These are phyloP conservation scores for Clupea harengus DNA, from an alignment of 2,113 vertebrate species.

Conservation along the genomic window DNA sequence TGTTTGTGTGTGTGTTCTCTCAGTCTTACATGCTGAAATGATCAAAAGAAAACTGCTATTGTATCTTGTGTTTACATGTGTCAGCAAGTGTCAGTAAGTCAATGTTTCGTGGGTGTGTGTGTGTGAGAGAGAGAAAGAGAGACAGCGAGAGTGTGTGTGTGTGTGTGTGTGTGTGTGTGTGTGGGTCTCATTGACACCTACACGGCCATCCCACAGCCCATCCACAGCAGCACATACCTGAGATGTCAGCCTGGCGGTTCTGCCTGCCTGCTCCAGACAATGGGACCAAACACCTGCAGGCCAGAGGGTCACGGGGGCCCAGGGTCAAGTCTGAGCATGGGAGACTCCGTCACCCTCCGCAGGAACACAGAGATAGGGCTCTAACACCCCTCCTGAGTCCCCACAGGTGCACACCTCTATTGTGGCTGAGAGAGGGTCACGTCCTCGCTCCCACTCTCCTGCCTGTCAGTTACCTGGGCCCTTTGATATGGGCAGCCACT, in stretches of 20 bases:
- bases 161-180: background rate
- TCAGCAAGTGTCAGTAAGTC: background rate
- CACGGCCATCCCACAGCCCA: slow-evolving; percentile 35
- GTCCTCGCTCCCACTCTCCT: slow-evolving; percentile 31
- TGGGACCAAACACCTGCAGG: slow-evolving; percentile 44
- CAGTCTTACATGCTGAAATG: background rate
- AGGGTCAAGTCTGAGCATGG: slow-evolving; percentile 48
- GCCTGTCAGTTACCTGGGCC: slow-evolving; percentile 51
- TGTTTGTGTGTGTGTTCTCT: background rate
- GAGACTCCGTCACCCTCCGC: background rate
- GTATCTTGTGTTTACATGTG: slow-evolving; percentile 3
- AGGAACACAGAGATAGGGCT: background rate
- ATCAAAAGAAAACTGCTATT: slow-evolving; percentile 1
- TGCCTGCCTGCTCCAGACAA: slow-evolving; percentile 47
- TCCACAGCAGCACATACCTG: slow-evolving; percentile 26
- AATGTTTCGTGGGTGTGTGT: background rate
- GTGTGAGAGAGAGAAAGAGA: background rate
- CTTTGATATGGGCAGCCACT: slow-evolving; percentile 45
- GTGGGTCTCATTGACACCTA: slow-evolving; percentile 23
- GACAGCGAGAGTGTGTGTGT: background rate
- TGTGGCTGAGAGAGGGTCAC: slow-evolving; percentile 37
- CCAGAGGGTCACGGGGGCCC: slow-evolving; percentile 31
- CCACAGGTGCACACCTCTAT: slow-evolving; percentile 44
- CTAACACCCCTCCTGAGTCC: slow-evolving; percentile 22
- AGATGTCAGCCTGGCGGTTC: slow-evolving; percentile 39